A percentile compares a stretch with the other conserved stretches of the same genome.
phyloP scores from a whole-genome alignment of 1,140 invertebrate genomes.

The Nautilus pompilius region DNA sequence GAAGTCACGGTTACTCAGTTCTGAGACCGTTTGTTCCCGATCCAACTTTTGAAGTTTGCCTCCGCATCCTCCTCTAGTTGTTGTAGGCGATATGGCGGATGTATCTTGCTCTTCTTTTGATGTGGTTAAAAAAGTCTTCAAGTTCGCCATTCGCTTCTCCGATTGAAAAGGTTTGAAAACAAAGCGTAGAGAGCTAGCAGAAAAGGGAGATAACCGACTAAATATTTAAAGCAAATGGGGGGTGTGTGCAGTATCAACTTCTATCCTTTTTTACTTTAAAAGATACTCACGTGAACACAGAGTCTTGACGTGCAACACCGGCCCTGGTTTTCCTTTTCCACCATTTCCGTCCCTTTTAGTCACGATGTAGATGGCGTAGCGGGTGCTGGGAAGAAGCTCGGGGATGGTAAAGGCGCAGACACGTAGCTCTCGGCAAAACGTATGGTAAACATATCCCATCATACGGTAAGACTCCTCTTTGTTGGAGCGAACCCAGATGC shows the following conservation, averaged over 20 bases:
- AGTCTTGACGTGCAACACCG: conserved; percentile 30
- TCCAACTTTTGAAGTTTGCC: too few relatives aligned
- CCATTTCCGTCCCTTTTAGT: conserved; percentile 34
- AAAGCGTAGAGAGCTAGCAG: too few relatives aligned
- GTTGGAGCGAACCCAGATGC: conserved; percentile 20
- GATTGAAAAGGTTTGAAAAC: not conserved
- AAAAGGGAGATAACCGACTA: too few relatives aligned
- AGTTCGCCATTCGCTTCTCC: not conserved
- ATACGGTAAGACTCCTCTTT: conserved; percentile 8
- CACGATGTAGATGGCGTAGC: conserved; percentile 36
- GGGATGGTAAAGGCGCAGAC: conserved; percentile 30
- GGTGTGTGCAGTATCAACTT: too few relatives aligned
- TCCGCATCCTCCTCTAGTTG: too few relatives aligned
- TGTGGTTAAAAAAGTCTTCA: too few relatives aligned
- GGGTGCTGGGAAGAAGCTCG: conserved; percentile 35
- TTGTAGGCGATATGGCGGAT: too few relatives aligned
- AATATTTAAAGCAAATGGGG: too few relatives aligned
- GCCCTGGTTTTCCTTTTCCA: conserved; percentile 34
- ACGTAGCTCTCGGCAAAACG: conserved; percentile 26
- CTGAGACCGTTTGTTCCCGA: too few relatives aligned
- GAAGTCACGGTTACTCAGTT: too few relatives aligned
- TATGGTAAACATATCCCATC: conserved; percentile 28
- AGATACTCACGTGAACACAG: conserved; percentile 30
- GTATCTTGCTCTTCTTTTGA: too few relatives aligned
- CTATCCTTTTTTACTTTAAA: not conserved